A percentile compares a stretch with the other conserved stretches of the same genome.
Conservation (phyloP, 2,797 vertebrate genomes). For the Menidia menidia region DNA sequence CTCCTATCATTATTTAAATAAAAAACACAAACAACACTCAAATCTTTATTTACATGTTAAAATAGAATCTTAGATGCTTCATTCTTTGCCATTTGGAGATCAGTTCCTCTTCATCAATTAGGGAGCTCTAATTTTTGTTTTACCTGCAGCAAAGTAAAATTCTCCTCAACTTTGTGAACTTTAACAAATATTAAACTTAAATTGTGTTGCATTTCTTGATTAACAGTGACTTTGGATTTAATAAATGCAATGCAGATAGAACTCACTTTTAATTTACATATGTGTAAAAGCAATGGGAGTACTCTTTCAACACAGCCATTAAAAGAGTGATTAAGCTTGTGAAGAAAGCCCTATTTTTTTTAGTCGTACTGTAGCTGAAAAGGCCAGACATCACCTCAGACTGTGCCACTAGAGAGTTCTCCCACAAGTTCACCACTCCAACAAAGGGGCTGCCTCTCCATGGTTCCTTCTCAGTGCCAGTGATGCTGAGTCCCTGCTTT, state of each 20-base stretch:
- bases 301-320: conserved; percentile 71
- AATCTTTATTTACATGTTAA: not conserved
- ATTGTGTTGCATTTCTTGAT: too few relatives aligned
- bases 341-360: conserved; percentile 62
- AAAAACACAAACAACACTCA: not conserved
- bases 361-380: conserved; percentile 69
- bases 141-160: not conserved
- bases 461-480: conserved; percentile 64
- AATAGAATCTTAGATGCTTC: too few relatives aligned
- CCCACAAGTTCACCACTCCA: conserved; percentile 64
- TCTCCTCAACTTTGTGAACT: not conserved
- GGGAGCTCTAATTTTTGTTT: not conserved
- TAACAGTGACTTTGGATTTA: too few relatives aligned
- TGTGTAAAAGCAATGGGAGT: conserved; percentile 60
- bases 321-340: conserved; percentile 64
- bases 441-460: conserved; percentile 61
- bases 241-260: conserved; percentile 23
- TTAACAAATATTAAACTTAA: not conserved
- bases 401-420: conserved; percentile 68
- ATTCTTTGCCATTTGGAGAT: not conserved
- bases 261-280: conserved; percentile 63
- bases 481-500: conserved; percentile 68
- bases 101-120: not conserved
- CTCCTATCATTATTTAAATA: not conserved
- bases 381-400: conserved; percentile 66